phyloP scores from a whole-genome alignment of 1,140 invertebrate genomes.

The Teleogryllus occipitalis region DNA sequence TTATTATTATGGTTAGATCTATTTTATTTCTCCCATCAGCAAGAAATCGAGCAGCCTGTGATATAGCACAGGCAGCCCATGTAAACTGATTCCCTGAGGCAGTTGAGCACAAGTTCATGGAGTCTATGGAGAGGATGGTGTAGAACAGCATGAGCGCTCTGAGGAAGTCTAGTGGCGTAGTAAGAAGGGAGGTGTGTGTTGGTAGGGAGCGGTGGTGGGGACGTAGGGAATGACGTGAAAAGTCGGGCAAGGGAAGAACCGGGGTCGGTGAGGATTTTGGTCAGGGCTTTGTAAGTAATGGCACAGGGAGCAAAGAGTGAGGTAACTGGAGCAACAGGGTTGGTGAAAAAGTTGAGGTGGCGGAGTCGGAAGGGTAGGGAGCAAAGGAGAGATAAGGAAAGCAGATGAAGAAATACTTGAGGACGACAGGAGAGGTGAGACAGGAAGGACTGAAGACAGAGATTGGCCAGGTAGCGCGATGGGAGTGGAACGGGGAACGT shows the following conservation, averaged over 20 bases:
- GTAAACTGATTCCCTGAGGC: too few species aligned
- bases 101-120: conserved; percentile 12
- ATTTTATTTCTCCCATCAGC: too few species aligned
- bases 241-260: not conserved
- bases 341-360: not conserved
- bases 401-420: not conserved
- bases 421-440: not conserved
- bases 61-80: too few species aligned
- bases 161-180: not conserved
- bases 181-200: not conserved
- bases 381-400: not conserved
- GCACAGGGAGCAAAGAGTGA: not conserved
- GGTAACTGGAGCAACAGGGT: too few species aligned
- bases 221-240: not conserved
- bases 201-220: not conserved
- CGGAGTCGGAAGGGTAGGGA: not conserved
- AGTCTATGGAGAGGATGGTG: conserved; percentile 10
- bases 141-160: not conserved
- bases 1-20: too few species aligned
- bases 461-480: not conserved
- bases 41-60: too few species aligned
- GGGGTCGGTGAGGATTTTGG: not conserved
- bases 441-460: not conserved
- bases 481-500: not conserved
- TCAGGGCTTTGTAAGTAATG: not conserved